Evolutionary conservation across 2,113 vertebrate species (phyloP).

Genomic region (Anolis sagrei): DNA sequence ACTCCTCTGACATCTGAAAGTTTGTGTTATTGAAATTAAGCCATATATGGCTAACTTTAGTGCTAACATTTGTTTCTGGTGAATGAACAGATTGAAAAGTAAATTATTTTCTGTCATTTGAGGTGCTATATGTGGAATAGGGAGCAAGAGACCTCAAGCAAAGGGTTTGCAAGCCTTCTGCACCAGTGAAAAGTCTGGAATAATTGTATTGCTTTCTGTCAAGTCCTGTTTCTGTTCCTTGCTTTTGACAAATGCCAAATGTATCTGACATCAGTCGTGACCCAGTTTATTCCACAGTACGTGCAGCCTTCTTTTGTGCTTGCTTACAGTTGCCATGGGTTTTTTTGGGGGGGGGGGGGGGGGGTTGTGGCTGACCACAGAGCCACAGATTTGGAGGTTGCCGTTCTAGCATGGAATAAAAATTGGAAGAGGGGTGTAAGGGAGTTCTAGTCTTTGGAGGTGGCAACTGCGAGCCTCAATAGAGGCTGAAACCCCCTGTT

Average conservation of each 20-base stretch:
- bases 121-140: background rate
- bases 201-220: background rate
- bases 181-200: background rate
- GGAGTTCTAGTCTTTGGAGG: background rate
- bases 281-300: background rate
- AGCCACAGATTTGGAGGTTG: background rate
- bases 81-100: background rate
- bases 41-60: background rate
- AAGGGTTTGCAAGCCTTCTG: background rate
- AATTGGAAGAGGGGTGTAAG: background rate
- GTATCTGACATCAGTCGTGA: background rate
- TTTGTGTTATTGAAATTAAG: background rate
- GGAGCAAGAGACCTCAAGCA: background rate
- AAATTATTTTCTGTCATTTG: background rate
- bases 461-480: background rate
- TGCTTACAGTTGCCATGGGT: background rate
- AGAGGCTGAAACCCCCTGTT: background rate
- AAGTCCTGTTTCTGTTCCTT: background rate
- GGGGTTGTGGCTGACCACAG: background rate
- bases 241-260: background rate
- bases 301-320: background rate
- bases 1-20: background rate
- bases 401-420: background rate
- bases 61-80: background rate
- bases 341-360: no score